Percentiles rank a stretch among this genome's conserved stretches.
These are phyloP conservation scores for Pteronotus mesoamericanus DNA, from an alignment of 2,797 vertebrate species.

Conservation along the genomic window DNA sequence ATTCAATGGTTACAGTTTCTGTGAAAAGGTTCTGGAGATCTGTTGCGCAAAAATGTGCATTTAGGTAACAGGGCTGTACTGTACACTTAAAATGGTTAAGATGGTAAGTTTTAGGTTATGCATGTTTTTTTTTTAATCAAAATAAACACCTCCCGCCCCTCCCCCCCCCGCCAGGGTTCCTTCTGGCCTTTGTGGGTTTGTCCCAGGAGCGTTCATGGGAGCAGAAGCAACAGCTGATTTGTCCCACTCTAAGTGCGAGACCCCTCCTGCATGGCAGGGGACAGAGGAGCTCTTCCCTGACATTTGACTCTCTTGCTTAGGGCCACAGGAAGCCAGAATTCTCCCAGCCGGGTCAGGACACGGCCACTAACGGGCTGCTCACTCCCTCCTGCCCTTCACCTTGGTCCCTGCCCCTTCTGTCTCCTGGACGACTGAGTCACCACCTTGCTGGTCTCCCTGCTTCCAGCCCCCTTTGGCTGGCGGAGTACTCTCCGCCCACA, in stretches of 20 bases:
- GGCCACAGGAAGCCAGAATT: not conserved
- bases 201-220: not conserved
- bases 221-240: not conserved
- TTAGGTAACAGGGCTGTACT: no score
- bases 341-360: not conserved
- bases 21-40: not conserved
- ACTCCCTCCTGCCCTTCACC: no score
- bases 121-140: not conserved
- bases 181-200: not conserved
- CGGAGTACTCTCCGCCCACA: not conserved
- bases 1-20: not conserved
- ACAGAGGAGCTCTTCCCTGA: not conserved
- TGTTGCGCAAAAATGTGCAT: no score
- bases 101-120: not conserved
- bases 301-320: not conserved
- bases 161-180: not conserved
- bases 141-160: not conserved
- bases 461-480: not conserved
- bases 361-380: not conserved
- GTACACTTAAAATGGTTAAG: not conserved
- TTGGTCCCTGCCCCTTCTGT: rapidly evolving
- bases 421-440: not conserved
- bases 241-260: not conserved
- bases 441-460: not conserved
- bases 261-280: not conserved